Evolutionary conservation across 2,113 vertebrate genomes (phyloP), one percentile per base, ranked within the genome.

Genomic region (Seriola quinqueradiata): DNA sequence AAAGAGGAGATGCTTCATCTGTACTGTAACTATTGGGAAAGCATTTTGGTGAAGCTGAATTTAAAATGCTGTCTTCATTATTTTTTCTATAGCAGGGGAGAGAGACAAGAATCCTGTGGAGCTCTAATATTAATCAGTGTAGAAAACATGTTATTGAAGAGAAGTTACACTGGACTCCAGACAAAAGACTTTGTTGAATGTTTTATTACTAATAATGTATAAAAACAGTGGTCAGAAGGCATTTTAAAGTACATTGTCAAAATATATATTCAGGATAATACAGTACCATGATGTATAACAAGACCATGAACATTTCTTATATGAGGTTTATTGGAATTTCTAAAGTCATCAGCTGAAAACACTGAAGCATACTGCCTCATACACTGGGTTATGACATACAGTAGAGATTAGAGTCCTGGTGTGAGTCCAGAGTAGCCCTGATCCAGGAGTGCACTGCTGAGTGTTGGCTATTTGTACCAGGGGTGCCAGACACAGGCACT

Each of bases 141-240:
- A 28, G 28, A 28, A 28, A 28, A 28, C 28, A 28, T 28, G 28
- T 28, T 28, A 28, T 28, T 28, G 28, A 28, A 28, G 28, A 28
- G 28, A 28, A 28, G 28, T 28, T 28, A 28, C 28, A 28, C 28
- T 8, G 5, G 48, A 50, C 46, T 48, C 46, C 16, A 25, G n/a
- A 44, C 21, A 28, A 74, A 50, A 60, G 3, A 21, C 5, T 67
- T 66, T 61, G 73, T 21, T 52, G 4, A 85, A 65, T 75, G 14
- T 68, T 92, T 92, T 89, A 87, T 89, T 89, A 67, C 73, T 67
- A 74, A 85, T 76, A 64, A 90, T 65, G 70, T 90, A 92, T 61
- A 90, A 90, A 91, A 92, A 92, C 86, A 91, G 48, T 83, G 70
- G 57, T 81, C 70, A 76, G n/a, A 63, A 83, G 63, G 38, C 74